A percentile compares a stretch with the other conserved stretches of the same genome.
phyloP scores from a whole-genome alignment of 2,113 vertebrate species.

The Desmodus rotundus region DNA sequence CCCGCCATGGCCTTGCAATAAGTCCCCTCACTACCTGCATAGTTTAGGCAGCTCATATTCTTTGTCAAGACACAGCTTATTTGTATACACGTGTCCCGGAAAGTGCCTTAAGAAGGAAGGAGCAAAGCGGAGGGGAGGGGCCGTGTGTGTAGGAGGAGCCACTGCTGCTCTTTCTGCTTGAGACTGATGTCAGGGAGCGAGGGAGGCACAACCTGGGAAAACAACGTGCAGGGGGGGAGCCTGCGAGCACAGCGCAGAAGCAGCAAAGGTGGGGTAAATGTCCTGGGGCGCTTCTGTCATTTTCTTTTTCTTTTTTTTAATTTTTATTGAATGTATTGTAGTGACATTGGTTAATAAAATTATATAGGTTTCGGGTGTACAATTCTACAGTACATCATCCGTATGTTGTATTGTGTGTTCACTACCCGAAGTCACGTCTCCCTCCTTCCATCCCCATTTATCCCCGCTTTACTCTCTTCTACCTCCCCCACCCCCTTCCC shows the following conservation, averaged over 20 bases:
- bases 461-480: background rate
- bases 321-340: background rate
- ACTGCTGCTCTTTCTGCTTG: background rate
- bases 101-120: background rate
- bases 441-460: background rate
- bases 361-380: background rate
- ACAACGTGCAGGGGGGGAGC: background rate
- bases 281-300: background rate
- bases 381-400: background rate
- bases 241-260: background rate
- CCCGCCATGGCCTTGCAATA: background rate
- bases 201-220: background rate
- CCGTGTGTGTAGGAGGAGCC: rapidly evolving
- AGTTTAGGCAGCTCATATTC: background rate
- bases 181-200: rapidly evolving
- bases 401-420: background rate
- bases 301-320: background rate
- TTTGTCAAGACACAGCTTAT: background rate
- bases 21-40: background rate
- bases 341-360: background rate
- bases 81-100: rapidly evolving
- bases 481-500: background rate
- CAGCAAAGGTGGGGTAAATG: background rate
- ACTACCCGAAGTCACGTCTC: background rate
- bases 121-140: background rate